phyloP scores from a whole-genome alignment of 2,888 invertebrate species.

The Folsomia manolachei region DNA sequence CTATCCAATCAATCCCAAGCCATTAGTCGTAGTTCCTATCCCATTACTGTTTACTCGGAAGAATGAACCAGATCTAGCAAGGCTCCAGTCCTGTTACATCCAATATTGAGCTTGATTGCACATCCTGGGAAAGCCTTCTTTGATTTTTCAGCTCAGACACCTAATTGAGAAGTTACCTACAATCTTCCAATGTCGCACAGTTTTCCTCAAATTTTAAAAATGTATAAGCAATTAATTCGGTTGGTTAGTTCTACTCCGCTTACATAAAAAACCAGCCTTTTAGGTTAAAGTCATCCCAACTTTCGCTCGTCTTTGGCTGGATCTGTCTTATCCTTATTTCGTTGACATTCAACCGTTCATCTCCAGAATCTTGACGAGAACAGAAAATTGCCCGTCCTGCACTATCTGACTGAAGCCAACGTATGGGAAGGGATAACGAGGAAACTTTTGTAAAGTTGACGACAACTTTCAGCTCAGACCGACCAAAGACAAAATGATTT shows the following conservation, averaged over 20 bases:
- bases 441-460: slow-evolving; percentile 10
- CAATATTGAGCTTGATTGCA: not conserved
- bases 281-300: not conserved
- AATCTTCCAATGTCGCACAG: not conserved
- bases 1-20: too few relatives aligned
- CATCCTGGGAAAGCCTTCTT: not conserved
- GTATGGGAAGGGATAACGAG: slow-evolving; percentile 10
- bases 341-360: not conserved
- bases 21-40: not conserved
- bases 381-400: not conserved
- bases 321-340: too few relatives aligned
- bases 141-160: not conserved
- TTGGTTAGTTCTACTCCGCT: not conserved
- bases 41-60: slow-evolving; percentile 9
- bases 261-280: not conserved
- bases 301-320: not conserved
- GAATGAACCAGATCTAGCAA: not conserved
- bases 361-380: not conserved
- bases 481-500: slow-evolving; percentile 17
- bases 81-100: not conserved
- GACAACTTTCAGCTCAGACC: not conserved
- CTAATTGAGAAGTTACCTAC: not conserved
- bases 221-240: not conserved
- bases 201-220: not conserved
- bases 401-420: not conserved